Percentiles rank a stretch among this genome's conserved stretches.
These are phyloP conservation scores for Dicrurus megarhynchus DNA, from an alignment of 2,113 vertebrate genomes.

Conservation along the genomic window DNA sequence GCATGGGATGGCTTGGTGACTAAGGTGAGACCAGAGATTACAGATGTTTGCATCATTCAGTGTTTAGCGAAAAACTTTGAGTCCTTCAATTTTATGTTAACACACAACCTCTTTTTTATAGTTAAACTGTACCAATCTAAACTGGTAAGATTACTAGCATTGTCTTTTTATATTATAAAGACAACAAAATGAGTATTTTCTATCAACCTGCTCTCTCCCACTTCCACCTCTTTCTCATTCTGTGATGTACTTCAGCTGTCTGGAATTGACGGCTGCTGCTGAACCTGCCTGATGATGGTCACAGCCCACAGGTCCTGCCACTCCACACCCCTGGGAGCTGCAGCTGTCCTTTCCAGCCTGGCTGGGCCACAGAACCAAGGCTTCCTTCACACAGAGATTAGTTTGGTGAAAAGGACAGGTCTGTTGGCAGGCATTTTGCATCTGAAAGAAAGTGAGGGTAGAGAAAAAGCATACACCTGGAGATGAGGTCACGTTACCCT, in stretches of 20 bases:
- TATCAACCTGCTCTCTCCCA: neutral
- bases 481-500: neutral
- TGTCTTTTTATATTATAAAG: neutral
- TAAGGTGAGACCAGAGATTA: neutral
- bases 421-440: neutral
- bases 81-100: neutral
- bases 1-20: neutral
- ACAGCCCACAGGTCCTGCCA: neutral
- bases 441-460: neutral
- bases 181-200: neutral
- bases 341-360: neutral
- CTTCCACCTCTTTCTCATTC: neutral
- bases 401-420: neutral
- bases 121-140: neutral
- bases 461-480: neutral
- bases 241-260: neutral
- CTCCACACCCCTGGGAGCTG: neutral
- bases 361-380: neutral
- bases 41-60: neutral
- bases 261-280: neutral
- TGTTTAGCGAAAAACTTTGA: neutral
- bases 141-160: neutral
- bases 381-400: neutral
- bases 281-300: neutral
- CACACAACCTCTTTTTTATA: neutral